Evolutionary conservation across 2,113 vertebrate genomes (phyloP), one percentile per base, ranked within the genome.

Genomic region (Hydropotes inermis): DNA sequence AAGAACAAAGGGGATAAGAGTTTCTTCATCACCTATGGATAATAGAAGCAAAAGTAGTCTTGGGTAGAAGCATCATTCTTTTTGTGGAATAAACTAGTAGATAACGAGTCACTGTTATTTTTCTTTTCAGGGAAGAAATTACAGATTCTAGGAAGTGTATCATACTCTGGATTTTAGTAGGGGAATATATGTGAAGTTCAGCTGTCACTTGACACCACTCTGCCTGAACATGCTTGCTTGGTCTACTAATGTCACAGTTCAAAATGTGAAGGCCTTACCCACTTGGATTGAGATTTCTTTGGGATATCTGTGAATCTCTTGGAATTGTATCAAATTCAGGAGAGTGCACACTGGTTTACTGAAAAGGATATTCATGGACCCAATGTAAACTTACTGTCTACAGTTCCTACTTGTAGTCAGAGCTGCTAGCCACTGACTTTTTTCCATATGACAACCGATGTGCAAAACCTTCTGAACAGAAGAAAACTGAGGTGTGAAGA

Each of bases 61-160:
- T 17, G 57, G 7, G 57, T 84, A 87, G 95, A 74, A 64, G 30
- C 76, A 58, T 57, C 19, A 1, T 92, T 96, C 61, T 67, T 92
- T 74, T 85, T 85, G 87, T 94, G 90, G 87, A 96, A 92, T 43
- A 67, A 85, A 19, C 57, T n/a, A 93, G 58, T 14, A 70, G 82
- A 50, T 33, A 30, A 11, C 92, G 90, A 96, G 55, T 93, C 86
- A 83, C 9, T 2, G 27, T 25, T 91, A 83, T 57, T 58, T 70
- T 55, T 81, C 70, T 94, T 89, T 94, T 95, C 92, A 95, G 23
- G 60, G 87, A 98, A 97, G 83, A n/a, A 36, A 50, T 87, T 57
- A 43, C 30, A 79, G 64, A 88, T n/a, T 57, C n/a, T 5, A 79
- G 70, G 81, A 82, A 84, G 85, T 76, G 43, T 54, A n/a, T 92